Conservation (phyloP, 2,888 invertebrate species). For the Papilio protenor region DNA sequence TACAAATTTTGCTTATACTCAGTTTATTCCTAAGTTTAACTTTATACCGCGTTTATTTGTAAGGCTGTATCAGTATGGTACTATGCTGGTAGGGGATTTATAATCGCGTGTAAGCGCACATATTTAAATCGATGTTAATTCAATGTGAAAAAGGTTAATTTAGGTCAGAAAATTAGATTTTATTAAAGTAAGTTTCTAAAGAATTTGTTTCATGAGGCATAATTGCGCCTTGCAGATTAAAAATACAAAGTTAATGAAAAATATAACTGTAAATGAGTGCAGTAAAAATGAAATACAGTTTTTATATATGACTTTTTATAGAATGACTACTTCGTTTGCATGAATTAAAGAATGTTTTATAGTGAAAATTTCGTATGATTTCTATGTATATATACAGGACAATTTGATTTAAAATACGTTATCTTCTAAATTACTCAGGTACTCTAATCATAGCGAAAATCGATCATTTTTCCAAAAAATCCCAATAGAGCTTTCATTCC, state of each 20-base stretch:
- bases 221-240: not conserved
- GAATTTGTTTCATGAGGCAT: not conserved
- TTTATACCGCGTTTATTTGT: too few relatives aligned
- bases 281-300: not conserved
- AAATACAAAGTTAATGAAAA: not conserved
- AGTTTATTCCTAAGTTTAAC: too few relatives aligned
- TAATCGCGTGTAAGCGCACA: slow-evolving; percentile 45
- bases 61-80: too few relatives aligned
- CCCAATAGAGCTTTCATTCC: too few relatives aligned
- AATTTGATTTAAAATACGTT: too few relatives aligned
- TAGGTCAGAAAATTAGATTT: not conserved
- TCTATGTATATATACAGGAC: not conserved
- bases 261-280: not conserved
- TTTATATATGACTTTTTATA: not conserved
- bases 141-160: slow-evolving; percentile 24
- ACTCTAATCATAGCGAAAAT: too few relatives aligned
- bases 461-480: too few relatives aligned
- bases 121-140: slow-evolving; percentile 2
- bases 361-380: not conserved
- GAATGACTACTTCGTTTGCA: not conserved
- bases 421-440: too few relatives aligned
- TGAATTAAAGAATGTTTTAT: not conserved
- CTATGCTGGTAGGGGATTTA: not conserved
- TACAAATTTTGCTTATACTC: too few relatives aligned
- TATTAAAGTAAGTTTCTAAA: not conserved